Percentiles rank a stretch among this genome's conserved stretches.
phyloP scores from a whole-genome alignment of 2,797 vertebrate genomes.

The Craterocephalus amniculus region DNA sequence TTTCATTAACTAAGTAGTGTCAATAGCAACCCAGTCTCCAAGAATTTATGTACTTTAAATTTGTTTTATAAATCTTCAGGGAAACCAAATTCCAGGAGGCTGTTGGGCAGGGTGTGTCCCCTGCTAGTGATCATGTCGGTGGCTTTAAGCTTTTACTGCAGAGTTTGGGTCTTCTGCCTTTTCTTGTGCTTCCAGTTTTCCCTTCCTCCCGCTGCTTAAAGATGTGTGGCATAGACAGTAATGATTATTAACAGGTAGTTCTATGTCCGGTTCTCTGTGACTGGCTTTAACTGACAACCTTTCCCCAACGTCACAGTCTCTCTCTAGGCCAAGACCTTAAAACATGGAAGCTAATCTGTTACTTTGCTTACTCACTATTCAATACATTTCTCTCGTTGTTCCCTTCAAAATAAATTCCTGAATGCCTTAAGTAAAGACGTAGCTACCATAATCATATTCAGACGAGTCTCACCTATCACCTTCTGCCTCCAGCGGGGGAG shows the following conservation, averaged over 20 bases:
- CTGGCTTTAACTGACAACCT: background rate
- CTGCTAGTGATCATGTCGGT: background rate
- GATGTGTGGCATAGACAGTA: background rate
- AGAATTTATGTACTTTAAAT: constrained; percentile 20
- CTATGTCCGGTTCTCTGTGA: background rate
- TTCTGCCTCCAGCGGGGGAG: no score
- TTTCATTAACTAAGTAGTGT: constrained; percentile 10
- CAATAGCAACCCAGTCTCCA: constrained; percentile 19
- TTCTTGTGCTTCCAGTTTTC: background rate
- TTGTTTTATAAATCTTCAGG: background rate
- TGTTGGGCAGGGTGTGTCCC: background rate
- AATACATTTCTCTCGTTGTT: background rate
- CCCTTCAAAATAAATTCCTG: background rate
- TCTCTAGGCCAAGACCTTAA: background rate
- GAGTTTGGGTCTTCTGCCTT: background rate
- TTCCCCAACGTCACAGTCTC: background rate
- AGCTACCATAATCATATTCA: background rate
- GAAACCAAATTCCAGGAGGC: background rate
- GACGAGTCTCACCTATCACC: background rate
- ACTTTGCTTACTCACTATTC: background rate
- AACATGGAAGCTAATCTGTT: background rate
- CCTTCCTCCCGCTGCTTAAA: background rate
- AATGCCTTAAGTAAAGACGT: background rate
- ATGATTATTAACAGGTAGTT: background rate
- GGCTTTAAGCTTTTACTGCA: background rate